These are phyloP conservation scores for Caenorhabditis panamensis DNA, from an alignment of 2,888 invertebrate species.

Conservation along the genomic window DNA sequence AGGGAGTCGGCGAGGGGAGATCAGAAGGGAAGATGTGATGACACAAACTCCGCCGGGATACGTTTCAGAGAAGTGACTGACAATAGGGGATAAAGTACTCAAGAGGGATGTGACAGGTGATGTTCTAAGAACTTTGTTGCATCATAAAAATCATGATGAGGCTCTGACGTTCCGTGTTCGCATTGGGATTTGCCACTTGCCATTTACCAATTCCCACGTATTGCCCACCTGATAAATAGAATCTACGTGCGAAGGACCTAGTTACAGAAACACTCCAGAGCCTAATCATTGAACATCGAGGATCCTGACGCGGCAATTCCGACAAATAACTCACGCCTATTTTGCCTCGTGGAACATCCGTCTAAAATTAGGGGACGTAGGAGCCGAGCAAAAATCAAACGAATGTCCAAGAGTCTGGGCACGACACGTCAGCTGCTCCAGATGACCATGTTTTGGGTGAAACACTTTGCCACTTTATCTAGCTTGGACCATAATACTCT, in stretches of 20 bases:
- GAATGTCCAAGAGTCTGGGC: conserved; percentile 7
- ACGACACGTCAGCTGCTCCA: not conserved
- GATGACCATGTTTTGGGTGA: too few species aligned
- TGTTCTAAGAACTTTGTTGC: too few species aligned
- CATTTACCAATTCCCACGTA: too few species aligned
- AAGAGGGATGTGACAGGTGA: too few species aligned
- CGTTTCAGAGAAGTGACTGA: conserved; percentile 1
- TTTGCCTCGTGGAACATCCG: conserved; percentile 36
- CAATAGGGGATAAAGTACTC: not conserved
- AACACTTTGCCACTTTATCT: too few species aligned
- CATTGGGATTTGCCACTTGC: too few species aligned
- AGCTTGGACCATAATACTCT: not conserved
- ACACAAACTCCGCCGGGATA: not conserved
- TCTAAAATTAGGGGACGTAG: conserved; percentile 41
- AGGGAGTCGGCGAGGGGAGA: not conserved
- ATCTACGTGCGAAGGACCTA: too few species aligned
- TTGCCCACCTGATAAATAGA: too few species aligned
- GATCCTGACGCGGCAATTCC: not conserved
- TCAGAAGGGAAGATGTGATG: conserved; percentile 18
- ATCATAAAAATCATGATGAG: too few species aligned
- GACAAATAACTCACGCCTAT: conserved; percentile 11
- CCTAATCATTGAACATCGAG: conserved; percentile 9
- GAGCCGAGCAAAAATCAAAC: conserved; percentile 32
- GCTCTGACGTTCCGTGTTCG: too few species aligned
- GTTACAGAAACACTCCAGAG: too few species aligned